phyloP scores from a whole-genome alignment of 2,797 vertebrate genomes.

The Enteromius trimaculatus region DNA sequence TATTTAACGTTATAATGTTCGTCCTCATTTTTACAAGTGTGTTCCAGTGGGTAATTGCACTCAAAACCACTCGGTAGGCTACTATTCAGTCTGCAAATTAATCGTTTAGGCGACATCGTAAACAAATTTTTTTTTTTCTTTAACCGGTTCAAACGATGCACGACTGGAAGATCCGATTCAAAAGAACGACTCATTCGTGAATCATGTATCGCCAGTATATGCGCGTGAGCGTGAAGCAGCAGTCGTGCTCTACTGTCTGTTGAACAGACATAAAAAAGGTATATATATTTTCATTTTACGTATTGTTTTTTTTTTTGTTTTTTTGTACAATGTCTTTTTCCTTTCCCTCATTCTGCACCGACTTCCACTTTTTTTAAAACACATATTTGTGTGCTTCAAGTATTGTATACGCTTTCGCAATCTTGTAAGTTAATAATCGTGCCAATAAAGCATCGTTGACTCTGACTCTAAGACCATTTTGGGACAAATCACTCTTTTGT shows the following conservation, averaged over 20 bases:
- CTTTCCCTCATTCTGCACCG: background rate
- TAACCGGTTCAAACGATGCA: background rate
- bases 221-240: constrained; percentile 16
- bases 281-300: background rate
- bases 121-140: background rate
- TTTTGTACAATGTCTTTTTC: background rate
- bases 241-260: constrained; percentile 37
- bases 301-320: background rate
- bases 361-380: background rate
- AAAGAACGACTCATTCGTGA: background rate
- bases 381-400: background rate
- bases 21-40: background rate
- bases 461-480: constrained; percentile 40
- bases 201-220: background rate
- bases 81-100: background rate
- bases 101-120: background rate
- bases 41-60: background rate
- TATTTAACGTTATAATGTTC: background rate
- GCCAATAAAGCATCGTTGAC: constrained; percentile 40
- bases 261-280: constrained; percentile 50
- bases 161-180: constrained; percentile 15
- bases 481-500: constrained; percentile 33
- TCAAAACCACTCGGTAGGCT: no score
- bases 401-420: background rate
- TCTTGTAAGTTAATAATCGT: background rate